These are phyloP conservation scores for Lissonota sp. DNA, from an alignment of 2,888 invertebrate genomes.

Conservation along the genomic window DNA sequence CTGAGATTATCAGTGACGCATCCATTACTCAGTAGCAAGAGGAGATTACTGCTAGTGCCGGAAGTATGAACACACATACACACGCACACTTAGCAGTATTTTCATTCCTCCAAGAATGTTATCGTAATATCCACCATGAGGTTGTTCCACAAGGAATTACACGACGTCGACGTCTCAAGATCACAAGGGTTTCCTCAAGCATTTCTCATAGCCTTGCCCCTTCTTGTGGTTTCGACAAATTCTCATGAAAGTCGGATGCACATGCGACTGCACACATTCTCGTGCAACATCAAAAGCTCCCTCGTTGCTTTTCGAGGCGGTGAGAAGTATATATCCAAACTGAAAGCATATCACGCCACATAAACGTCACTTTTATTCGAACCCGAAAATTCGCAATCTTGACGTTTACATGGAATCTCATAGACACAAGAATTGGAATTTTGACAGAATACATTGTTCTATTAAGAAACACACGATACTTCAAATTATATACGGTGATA, in stretches of 20 bases:
- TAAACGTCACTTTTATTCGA: constrained; percentile 19
- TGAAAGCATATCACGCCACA: no score
- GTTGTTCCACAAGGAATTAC: constrained; percentile 55
- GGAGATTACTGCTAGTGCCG: constrained; percentile 74
- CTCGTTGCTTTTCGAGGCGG: not conserved
- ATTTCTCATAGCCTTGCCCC: not conserved
- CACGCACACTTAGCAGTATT: not conserved
- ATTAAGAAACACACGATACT: no score
- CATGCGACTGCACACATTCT: constrained; percentile 11
- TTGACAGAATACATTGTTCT: not conserved
- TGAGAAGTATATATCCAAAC: constrained; percentile 22
- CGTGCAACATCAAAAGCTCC: not conserved
- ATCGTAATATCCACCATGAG: constrained; percentile 48
- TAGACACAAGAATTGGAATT: not conserved
- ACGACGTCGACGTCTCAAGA: constrained; percentile 50
- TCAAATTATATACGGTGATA: no score
- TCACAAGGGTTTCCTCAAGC: constrained; percentile 14
- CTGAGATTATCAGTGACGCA: constrained; percentile 76
- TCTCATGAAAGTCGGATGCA: constrained; percentile 38
- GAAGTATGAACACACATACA: not conserved
- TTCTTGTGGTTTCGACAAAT: constrained; percentile 33
- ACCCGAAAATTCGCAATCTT: constrained; percentile 5
- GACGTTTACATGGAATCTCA: constrained; percentile 20
- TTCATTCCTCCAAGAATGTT: constrained; percentile 37
- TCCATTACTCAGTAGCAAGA: constrained; percentile 77